Percentiles rank a stretch among this genome's conserved stretches.
Conservation (phyloP, 92 coral and sea anemone genomes). For the Epizoanthus stellaris region DNA sequence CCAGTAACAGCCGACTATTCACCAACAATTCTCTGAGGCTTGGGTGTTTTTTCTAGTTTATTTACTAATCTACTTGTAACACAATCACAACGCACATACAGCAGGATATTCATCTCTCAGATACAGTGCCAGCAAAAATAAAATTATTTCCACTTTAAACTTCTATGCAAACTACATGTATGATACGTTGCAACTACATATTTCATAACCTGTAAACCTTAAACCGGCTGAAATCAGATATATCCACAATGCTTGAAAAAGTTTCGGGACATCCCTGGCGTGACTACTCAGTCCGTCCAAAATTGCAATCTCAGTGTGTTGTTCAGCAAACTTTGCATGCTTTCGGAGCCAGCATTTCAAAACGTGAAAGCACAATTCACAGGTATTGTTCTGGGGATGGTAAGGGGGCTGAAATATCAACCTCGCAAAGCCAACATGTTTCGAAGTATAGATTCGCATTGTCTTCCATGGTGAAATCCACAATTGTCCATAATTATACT, state of each 20-base stretch:
- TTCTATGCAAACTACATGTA: background rate
- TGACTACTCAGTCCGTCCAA: conserved; percentile 42
- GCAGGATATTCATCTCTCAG: too few relatives aligned
- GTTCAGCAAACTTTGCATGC: conserved; percentile 47
- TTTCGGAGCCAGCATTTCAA: conserved; percentile 23
- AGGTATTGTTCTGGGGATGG: conserved; percentile 52
- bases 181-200: background rate
- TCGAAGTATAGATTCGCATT: conserved; percentile 36
- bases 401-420: conserved; percentile 55
- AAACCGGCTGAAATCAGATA: conserved; percentile 1
- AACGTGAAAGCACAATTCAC: conserved; percentile 50
- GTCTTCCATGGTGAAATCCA: conserved; percentile 23
- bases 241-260: conserved; percentile 56
- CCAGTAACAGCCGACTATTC: too few relatives aligned
- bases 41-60: too few relatives aligned
- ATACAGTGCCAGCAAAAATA: too few relatives aligned
- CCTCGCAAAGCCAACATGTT: conserved; percentile 39
- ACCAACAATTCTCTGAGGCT: too few relatives aligned
- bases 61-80: too few relatives aligned
- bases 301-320: conserved; percentile 50
- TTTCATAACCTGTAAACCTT: background rate
- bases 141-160: background rate
- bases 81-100: too few relatives aligned
- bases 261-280: conserved; percentile 50
- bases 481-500: too few relatives aligned